Base-by-base conservation (phyloP, 64 coral and sea anemone species). In the Astreopora myriophthalma region DNA sequence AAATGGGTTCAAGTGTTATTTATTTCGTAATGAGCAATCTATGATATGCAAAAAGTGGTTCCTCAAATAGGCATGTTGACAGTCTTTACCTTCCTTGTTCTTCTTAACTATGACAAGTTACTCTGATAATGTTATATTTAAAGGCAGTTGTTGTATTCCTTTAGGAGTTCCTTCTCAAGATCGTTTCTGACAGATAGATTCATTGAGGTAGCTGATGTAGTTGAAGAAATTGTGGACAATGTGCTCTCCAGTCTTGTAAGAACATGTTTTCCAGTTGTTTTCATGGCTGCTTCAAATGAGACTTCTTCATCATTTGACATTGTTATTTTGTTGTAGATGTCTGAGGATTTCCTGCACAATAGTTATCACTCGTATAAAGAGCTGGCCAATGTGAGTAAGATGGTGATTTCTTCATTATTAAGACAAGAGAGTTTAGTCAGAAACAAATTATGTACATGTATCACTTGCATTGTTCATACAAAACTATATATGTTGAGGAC, bases 211-310 rank as follows among this genome's bases (percentile, higher is more conserved):
- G 75, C 46, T 6, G 75, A 78, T 16, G 24, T 78, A 78, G 46
- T 22, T 3, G 75, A 78, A 44, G 75, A 78, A 78, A 78, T 78
- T 51, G 75, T 78, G 40, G 42, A 78, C 42, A 78, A 8, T 30
- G 25, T 78, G 29, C 25, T 78, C 24, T 78, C 75, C 25, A 51
- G 75, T 26, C 46, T 78, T 27, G 75, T 78, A 78, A 78, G 75
- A 48, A 62, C 22, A n/a, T 62, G 57, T 17, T 66, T 27, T 1
- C n/a, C 6, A 19, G 3, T 24, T 27, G 3, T 66, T 66, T 3
- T 14, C n/a, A 52, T 51, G 8, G 8, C 27, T 52, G 17, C 40
- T 46, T 46, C 42, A 20, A n/a, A 8, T 66, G 7, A 3, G 6
- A 68, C 5, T 68, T 26, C 27, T 10, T 6, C 26, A 66, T n/a